Conservation (phyloP, 2,113 vertebrate species). For the Pungitius pungitius region DNA sequence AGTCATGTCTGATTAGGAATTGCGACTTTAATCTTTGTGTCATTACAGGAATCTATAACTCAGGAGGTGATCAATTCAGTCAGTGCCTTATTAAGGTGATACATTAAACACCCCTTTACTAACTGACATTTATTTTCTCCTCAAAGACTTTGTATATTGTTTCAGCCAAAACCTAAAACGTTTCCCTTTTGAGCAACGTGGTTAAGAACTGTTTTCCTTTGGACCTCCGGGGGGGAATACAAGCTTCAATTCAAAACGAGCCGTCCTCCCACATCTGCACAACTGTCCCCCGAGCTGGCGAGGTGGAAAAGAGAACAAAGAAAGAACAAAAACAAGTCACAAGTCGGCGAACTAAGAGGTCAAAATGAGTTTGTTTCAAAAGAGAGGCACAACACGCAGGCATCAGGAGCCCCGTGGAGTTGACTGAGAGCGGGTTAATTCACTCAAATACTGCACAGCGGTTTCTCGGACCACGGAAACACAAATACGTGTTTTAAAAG, state of each 20-base stretch:
- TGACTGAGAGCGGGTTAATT: constrained; percentile 30
- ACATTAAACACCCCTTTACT: constrained; percentile 27
- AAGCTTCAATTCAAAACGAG: constrained; percentile 37
- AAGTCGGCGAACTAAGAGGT: constrained; percentile 58
- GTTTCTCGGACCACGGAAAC: too few relatives aligned
- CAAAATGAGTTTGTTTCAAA: constrained; percentile 52
- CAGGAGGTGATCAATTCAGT: constrained; percentile 45
- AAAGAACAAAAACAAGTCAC: constrained; percentile 8
- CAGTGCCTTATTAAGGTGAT: constrained; percentile 50
- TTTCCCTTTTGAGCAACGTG: constrained; percentile 35
- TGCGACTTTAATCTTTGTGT: constrained; percentile 51
- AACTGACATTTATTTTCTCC: constrained; percentile 18
- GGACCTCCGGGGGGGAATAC: constrained; percentile 44
- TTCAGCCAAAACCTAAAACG: constrained; percentile 21
- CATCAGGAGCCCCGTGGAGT: constrained; percentile 13
- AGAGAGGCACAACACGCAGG: neutral
- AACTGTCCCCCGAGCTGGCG: constrained; percentile 35
- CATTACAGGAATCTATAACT: constrained; percentile 47
- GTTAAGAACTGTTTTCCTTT: constrained; percentile 32
- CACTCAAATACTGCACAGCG: too few relatives aligned
- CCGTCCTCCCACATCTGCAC: constrained; percentile 56
- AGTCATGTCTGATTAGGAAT: constrained; percentile 43
- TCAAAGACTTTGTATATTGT: constrained; percentile 34
- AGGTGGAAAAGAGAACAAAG: constrained; percentile 19
- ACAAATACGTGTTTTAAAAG: too few relatives aligned